Conservation (phyloP, 2,888 invertebrate species). For the Lypha dubia region DNA sequence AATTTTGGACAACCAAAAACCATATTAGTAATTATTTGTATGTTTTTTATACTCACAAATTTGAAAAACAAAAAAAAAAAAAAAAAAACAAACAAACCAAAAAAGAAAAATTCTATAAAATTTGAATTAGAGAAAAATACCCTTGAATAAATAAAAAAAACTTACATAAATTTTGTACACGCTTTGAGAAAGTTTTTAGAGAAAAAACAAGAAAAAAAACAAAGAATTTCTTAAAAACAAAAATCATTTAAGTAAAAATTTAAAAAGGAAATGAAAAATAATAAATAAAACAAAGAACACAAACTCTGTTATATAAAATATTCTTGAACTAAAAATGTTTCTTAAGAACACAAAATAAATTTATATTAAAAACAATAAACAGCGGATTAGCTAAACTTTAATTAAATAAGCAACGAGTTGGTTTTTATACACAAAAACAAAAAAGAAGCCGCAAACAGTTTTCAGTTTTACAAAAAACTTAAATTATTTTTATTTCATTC, state of each 20-base stretch:
- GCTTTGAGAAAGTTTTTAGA: constrained; percentile 56
- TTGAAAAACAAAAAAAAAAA: constrained; percentile 26
- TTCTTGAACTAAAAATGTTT: constrained; percentile 9
- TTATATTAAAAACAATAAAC: constrained; percentile 4
- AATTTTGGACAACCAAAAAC: constrained; percentile 20
- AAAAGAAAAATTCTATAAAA: constrained; percentile 23
- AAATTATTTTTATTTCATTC: not conserved
- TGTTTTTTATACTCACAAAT: constrained; percentile 67
- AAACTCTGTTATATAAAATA: constrained; percentile 5
- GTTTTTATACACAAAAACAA: constrained; percentile 13
- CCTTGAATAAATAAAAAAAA: constrained; percentile 15
- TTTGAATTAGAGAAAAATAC: constrained; percentile 25
- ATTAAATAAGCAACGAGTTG: constrained; percentile 49
- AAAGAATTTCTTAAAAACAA: constrained; percentile 25
- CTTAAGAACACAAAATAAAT: constrained; percentile 6
- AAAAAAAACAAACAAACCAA: constrained; percentile 22
- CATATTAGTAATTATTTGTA: constrained; percentile 39
- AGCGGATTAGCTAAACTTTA: constrained; percentile 20
- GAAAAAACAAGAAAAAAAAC: not conserved
- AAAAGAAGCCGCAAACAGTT: not conserved
- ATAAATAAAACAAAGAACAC: not conserved
- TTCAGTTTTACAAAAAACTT: not conserved
- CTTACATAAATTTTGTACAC: constrained; percentile 66
- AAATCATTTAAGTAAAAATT: constrained; percentile 23
- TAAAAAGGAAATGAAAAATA: constrained; percentile 18